A percentile compares a stretch with the other conserved stretches of the same genome.
Conservation (phyloP, 2,113 vertebrate genomes). For the Calypte anna region DNA sequence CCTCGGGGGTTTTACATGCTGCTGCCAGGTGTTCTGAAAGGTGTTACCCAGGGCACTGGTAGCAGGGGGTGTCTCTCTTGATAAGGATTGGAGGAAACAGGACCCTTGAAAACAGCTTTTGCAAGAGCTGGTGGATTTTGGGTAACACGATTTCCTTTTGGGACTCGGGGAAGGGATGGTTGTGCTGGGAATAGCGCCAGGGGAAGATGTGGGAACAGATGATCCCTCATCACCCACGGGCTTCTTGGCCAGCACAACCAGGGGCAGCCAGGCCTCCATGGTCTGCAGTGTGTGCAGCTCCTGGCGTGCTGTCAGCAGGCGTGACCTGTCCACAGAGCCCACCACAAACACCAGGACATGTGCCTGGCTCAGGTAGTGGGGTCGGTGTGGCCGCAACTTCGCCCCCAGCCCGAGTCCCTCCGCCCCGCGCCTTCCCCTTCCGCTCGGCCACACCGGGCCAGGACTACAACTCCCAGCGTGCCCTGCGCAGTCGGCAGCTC, state of each 20-base stretch:
- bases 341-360: slow-evolving; percentile 90
- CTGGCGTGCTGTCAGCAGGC: slow-evolving; percentile 81
- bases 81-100: not conserved
- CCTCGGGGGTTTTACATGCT: not conserved
- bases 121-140: not conserved
- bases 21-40: not conserved
- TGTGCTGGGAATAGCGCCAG: not conserved
- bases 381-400: slow-evolving; percentile 86
- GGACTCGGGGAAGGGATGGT: not conserved
- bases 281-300: slow-evolving; percentile 86
- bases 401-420: too few relatives aligned
- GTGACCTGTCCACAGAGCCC: slow-evolving; percentile 84
- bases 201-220: not conserved
- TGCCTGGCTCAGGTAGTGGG: slow-evolving; percentile 84
- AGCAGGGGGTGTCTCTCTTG: accelerated
- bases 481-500: accelerated
- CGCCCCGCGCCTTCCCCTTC: too few relatives aligned
- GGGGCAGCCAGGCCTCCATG: slow-evolving; percentile 79
- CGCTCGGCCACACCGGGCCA: accelerated
- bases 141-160: not conserved
- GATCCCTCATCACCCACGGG: slow-evolving; percentile 76
- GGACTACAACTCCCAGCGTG: not conserved
- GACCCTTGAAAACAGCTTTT: not conserved
- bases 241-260: slow-evolving; percentile 90
- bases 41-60: accelerated